Base-by-base conservation (phyloP, 1,140 invertebrate genomes). In the Hycleus cichorii region DNA sequence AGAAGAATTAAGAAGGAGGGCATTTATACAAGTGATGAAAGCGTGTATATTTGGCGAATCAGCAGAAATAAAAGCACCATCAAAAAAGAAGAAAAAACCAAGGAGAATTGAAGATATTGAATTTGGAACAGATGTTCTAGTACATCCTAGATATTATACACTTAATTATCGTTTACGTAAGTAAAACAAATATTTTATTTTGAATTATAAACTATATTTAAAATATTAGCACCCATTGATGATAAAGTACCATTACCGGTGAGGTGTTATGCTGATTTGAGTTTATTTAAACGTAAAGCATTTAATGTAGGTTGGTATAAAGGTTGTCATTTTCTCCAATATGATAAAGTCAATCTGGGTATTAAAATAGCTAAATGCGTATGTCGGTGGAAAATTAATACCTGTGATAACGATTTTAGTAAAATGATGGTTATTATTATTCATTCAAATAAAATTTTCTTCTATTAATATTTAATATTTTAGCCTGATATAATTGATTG, bases 281-380 rank as follows among this genome's bases (percentile, higher is more conserved):
- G 77, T 0, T 71, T 83, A 9, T 76, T 78, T 72, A 85, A 82
- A 76, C 84, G 86, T 1, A 78, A 87, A 3, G 82, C 82, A 51
- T 88, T 85, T 57, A 83, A 88, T 64, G 79, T 87, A 0, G 87
- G 87, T 0, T 94, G 90, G 85, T 84, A 83, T 0, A 82, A 83
- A 1, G 78, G 78, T n/a, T 80, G 83, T 59, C 81, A 79, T 0
- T 65, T 92, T 53, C 9, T 42, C 7, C 32, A 32, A 32, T 32
- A 32, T 32, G 32, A 32, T 7, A 7, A 32, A 32, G 32, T 32
- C 7, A 32, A 32, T 32, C 7, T 32, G 1, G 32, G 7, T 5
- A 32, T 32, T 32, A 32, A 32, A 32, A 32, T 32, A 3, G 32
- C 32, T 5, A 32, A 32, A 32, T 4, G 4, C 7, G 7, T 32